Evolutionary conservation across 2,113 vertebrate genomes (phyloP).

Genomic region (Sapajus apella): DNA sequence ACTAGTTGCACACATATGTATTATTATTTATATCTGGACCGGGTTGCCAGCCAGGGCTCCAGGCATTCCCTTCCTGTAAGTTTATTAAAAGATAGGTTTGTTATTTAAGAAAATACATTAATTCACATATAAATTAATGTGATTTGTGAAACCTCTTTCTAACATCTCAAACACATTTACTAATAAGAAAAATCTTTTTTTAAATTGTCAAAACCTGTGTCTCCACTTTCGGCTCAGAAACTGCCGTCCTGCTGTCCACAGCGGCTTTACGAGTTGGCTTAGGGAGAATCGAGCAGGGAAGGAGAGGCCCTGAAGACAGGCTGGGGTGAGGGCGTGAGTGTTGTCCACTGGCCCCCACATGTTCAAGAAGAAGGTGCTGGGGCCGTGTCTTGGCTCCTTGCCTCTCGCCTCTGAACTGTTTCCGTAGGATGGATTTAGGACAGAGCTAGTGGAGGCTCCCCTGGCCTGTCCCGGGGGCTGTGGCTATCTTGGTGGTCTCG

Average conservation of each 20-base stretch:
- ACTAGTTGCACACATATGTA: background rate
- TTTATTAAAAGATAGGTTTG: background rate
- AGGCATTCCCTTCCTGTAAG: too few species aligned
- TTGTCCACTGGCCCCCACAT: fast-evolving
- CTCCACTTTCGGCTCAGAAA: background rate
- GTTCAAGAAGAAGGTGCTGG: background rate
- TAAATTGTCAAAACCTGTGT: background rate
- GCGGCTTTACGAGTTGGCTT: background rate
- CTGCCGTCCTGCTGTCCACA: background rate
- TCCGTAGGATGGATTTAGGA: background rate
- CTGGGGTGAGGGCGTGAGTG: fast-evolving
- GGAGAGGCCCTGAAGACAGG: background rate
- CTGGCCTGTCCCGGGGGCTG: background rate
- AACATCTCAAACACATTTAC: background rate
- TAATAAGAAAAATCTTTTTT: background rate
- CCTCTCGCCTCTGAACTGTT: too few species aligned
- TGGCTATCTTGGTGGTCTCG: background rate
- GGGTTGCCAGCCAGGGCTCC: too few species aligned
- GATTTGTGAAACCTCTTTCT: background rate
- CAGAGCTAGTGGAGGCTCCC: fast-evolving
- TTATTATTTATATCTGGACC: too few species aligned
- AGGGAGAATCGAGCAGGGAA: fast-evolving
- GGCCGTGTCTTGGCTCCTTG: background rate
- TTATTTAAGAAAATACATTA: background rate
- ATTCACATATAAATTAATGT: background rate